Base-by-base conservation (phyloP, 2,888 invertebrate genomes). In the Orthosia gracilis region DNA sequence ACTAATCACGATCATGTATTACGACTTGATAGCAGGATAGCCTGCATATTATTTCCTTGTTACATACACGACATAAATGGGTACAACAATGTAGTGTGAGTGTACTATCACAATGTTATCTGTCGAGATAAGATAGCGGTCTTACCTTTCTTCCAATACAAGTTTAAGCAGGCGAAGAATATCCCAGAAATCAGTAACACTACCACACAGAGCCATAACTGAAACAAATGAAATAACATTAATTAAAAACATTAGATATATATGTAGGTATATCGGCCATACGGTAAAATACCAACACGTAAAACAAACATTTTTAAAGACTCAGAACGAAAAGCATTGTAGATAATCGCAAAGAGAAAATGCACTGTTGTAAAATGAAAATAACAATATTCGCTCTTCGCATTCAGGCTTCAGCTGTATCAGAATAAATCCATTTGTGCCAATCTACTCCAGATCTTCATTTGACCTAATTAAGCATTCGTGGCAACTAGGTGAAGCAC, bases 91-190 rank as follows among this genome's bases (percentile, higher is more conserved):
- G 73, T 52, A 78, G 65, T 68, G 67, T 79, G 47, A 76, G 73
- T n/a, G n/a, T 69, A 73, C 69, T 73, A 83, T 81, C 80, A 78
- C 64, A 76, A 69, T 66, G 68, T 84, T 86, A 86, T 85, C 85
- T 21, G 15, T 18, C 40, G n/a, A 70, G 78, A 86, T 83, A 73
- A 80, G 87, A 85, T 82, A 81, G 71, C 69, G 52, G 67, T 50
- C 89, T 93, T 90, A 97, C 97, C 97, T 97, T 98, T 98, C 91
- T 98, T 98, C 97, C 98, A 98, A 91, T 97, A 98, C 73, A 98
- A 95, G 89, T 97, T 98, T 88, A 98, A 93, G 80, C 98, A 96
- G 31, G 98, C 98, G 90, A 97, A 97, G 85, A 97, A 94, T 77
- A 98, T 96, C 40, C 98, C 98, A 61, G 97, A 96, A 61, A 97